Evolutionary conservation across 2,888 invertebrate species (phyloP).

Genomic region (Tupiocoris notatus): DNA sequence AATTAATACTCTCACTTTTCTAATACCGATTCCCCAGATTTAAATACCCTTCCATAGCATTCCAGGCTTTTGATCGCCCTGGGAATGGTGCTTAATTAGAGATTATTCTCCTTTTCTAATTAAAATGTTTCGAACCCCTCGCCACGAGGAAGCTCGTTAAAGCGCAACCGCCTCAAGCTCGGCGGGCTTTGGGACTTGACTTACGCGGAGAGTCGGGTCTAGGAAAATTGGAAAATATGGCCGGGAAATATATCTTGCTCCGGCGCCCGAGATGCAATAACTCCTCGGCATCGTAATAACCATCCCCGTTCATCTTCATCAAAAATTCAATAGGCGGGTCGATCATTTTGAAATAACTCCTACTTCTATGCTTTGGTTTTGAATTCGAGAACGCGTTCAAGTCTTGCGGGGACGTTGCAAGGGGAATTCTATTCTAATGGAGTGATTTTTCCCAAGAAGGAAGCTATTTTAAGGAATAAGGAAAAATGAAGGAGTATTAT

Average conservation of each 20-base stretch:
- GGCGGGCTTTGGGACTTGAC: background rate
- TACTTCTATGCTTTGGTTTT: too few relatives aligned
- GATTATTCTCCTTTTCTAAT: background rate
- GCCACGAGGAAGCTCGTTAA: background rate
- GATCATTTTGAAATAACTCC: background rate
- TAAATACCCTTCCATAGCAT: too few relatives aligned
- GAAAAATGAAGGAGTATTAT: too few relatives aligned
- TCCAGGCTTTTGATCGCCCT: too few relatives aligned
- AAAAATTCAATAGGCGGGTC: background rate
- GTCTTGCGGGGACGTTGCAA: too few relatives aligned
- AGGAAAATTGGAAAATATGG: background rate
- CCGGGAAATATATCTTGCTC: background rate
- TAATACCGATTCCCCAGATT: too few relatives aligned
- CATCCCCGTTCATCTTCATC: background rate
- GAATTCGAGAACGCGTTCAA: too few relatives aligned
- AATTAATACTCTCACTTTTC: too few relatives aligned
- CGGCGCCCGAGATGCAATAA: background rate
- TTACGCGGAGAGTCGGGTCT: background rate
- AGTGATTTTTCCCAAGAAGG: too few relatives aligned
- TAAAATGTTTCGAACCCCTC: background rate
- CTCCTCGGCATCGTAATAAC: background rate
- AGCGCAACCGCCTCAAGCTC: background rate
- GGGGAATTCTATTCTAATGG: too few relatives aligned
- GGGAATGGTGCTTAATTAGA: background rate
- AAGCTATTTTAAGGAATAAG: too few relatives aligned